Evolutionary conservation across 2,888 invertebrate species (phyloP), one percentile per base, ranked within the genome.

Genomic region (Meteorus colon): DNA sequence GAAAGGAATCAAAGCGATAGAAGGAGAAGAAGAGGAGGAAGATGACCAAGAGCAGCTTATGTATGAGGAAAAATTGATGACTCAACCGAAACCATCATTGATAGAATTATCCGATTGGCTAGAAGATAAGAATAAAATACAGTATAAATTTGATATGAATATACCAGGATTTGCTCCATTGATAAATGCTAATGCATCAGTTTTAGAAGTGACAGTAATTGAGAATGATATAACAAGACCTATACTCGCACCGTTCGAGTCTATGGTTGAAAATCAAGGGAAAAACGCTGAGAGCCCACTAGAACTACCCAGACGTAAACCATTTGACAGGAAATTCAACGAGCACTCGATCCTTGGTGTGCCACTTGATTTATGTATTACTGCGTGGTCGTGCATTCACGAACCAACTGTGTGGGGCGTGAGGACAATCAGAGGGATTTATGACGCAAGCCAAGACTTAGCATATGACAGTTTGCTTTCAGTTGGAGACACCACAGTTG

Each of bases 361-460:
- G n/a, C 83, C 89, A 0, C 71, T 89, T 19, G 88, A 89, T 77
- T 81, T 89, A 34, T 88, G 88, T 70, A 75, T 88, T 2, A 87
- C 89, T 78, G 88, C 89, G 0, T 89, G 89, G 89, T 84, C 88
- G 0, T 82, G 85, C 68, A 84, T 89, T 60, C 86, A 87, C 69
- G 86, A 89, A 75, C 89, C 88, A 0, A 73, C 80, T 10, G 75
- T 79, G 2, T 89, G 89, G 89, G 85, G 87, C 0, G 77, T 81
- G 3, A 81, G 84, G 24, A 87, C 87, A 0, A 77, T 88, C 1
- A 80, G 81, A 77, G 86, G 82, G 12, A 76, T 89, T 4, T 86
- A 84, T 81, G 86, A 88, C 51, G 86, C 87, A 0, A 78, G 84
- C 12, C 69, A 74, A 27, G 86, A 86, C 34, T 84, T 87, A 60